Conservation (phyloP, 2,113 vertebrate genomes). For the Brachyhypopomus gauderio region DNA sequence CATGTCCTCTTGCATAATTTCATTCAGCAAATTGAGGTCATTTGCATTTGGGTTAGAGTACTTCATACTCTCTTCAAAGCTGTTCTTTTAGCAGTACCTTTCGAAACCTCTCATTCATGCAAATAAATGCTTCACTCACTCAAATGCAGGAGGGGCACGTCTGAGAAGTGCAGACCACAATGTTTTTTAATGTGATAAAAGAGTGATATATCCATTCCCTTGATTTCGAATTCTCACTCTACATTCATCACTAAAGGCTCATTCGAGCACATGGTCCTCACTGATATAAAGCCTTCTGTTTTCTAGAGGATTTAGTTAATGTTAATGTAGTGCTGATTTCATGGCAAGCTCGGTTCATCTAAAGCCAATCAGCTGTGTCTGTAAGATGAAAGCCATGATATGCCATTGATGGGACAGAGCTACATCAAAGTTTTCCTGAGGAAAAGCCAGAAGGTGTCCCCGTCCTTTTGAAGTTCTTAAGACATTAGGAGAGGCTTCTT, state of each 20-base stretch:
- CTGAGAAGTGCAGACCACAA: neutral
- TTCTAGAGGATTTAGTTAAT: slow-evolving; percentile 7
- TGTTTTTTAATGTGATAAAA: neutral
- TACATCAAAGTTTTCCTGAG: slow-evolving; percentile 59
- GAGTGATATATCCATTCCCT: no score
- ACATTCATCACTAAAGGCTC: neutral
- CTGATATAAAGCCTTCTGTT: slow-evolving; percentile 27
- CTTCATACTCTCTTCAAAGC: slow-evolving; percentile 21
- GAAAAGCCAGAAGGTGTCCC: slow-evolving; percentile 56
- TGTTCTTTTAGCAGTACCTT: slow-evolving; percentile 31
- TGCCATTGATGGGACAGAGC: slow-evolving; percentile 41
- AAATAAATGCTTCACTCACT: slow-evolving; percentile 24
- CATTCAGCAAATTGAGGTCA: slow-evolving; percentile 42
- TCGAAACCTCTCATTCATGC: slow-evolving; percentile 40
- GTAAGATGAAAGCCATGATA: slow-evolving; percentile 62
- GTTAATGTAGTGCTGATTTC: slow-evolving; percentile 35
- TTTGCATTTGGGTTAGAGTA: slow-evolving; percentile 43
- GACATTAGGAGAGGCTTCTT: slow-evolving; percentile 40
- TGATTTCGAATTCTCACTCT: neutral
- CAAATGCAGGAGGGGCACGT: neutral
- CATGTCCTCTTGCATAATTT: slow-evolving; percentile 37
- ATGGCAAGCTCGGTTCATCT: slow-evolving; percentile 43
- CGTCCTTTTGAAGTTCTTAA: slow-evolving; percentile 57
- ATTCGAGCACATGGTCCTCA: slow-evolving; percentile 10
- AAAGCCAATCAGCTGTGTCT: slow-evolving; percentile 51